phyloP scores from a whole-genome alignment of 2,888 invertebrate species.

The Carcina quercana region DNA sequence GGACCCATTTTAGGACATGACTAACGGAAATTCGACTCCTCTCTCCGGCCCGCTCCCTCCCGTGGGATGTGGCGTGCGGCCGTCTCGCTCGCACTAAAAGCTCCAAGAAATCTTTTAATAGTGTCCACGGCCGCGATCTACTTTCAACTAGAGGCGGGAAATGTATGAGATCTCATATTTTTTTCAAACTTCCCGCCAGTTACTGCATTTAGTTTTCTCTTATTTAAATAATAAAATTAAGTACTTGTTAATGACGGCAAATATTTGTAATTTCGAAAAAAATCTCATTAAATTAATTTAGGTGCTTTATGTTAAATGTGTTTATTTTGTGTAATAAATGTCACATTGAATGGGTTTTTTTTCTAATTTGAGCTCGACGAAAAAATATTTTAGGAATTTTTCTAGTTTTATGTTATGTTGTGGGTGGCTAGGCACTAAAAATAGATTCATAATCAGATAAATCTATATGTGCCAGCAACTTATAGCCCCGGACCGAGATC shows the following conservation, averaged over 20 bases:
- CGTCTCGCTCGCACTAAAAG: conserved; percentile 69
- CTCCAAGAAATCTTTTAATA: conserved; percentile 76
- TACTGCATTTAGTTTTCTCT: conserved; percentile 1
- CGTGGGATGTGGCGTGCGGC: conserved; percentile 49
- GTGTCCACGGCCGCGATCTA: conserved; percentile 75
- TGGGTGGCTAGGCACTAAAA: conserved; percentile 30
- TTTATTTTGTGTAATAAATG: too few relatives aligned
- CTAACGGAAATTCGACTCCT: conserved; percentile 79
- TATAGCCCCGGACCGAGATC: conserved; percentile 23
- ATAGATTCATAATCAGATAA: conserved; percentile 45
- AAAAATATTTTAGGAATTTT: conserved; percentile 1
- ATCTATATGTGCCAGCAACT: conserved; percentile 29
- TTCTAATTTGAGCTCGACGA: not conserved
- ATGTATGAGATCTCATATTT: conserved; percentile 45
- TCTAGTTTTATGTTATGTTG: conserved; percentile 7
- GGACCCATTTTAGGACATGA: conserved; percentile 83
- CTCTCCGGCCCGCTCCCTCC: conserved; percentile 67
- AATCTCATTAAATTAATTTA: too few relatives aligned
- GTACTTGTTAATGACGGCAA: conserved; percentile 2
- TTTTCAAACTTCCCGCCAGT: conserved; percentile 35
- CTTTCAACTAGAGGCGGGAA: conserved; percentile 71
- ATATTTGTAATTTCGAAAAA: not conserved
- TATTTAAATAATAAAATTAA: conserved; percentile 4
- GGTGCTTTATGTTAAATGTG: too few relatives aligned
- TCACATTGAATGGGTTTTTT: conserved; percentile 1